These are phyloP conservation scores for Thaleichthys pacificus DNA, from an alignment of 2,797 vertebrate species.

Conservation along the genomic window DNA sequence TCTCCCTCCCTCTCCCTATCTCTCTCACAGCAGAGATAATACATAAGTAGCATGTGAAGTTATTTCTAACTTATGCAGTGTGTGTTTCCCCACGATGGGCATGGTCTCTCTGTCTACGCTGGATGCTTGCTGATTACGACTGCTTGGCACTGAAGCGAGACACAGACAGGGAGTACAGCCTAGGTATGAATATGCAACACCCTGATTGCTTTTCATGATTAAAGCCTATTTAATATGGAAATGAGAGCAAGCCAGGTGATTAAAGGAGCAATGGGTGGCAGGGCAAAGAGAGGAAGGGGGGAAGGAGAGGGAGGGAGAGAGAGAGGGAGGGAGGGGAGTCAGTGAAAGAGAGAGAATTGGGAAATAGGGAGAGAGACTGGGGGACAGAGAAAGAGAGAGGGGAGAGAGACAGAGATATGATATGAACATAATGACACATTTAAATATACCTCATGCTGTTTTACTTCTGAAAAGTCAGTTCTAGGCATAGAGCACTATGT, in stretches of 20 bases:
- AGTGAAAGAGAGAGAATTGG: neutral
- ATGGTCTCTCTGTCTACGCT: constrained; percentile 67
- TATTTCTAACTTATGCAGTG: constrained; percentile 80
- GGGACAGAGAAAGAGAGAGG: neutral
- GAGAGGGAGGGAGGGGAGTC: neutral
- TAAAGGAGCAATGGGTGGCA: constrained; percentile 85
- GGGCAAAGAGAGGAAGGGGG: constrained; percentile 8
- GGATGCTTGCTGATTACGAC: constrained; percentile 87
- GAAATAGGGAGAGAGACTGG: neutral
- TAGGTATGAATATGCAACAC: constrained; percentile 99
- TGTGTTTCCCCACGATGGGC: constrained; percentile 69
- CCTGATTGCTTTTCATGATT: constrained; percentile 99
- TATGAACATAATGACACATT: neutral
- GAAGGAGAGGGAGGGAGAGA: neutral
- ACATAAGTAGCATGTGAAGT: constrained; percentile 91
- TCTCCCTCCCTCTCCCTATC: constrained; percentile 33
- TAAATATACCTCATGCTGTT: no score
- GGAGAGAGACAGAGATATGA: neutral
- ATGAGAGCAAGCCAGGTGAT: constrained; percentile 99
- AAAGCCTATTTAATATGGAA: constrained; percentile 99
- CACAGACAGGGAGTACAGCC: constrained; percentile 94
- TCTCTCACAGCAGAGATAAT: constrained; percentile 71
- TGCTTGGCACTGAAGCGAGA: constrained; percentile 98
- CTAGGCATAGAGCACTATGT: no score
- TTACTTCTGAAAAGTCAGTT: no score